Evolutionary conservation across 1,140 invertebrate genomes (phyloP), one percentile per base, ranked within the genome.

Genomic region (Drosophila baimaii): DNA sequence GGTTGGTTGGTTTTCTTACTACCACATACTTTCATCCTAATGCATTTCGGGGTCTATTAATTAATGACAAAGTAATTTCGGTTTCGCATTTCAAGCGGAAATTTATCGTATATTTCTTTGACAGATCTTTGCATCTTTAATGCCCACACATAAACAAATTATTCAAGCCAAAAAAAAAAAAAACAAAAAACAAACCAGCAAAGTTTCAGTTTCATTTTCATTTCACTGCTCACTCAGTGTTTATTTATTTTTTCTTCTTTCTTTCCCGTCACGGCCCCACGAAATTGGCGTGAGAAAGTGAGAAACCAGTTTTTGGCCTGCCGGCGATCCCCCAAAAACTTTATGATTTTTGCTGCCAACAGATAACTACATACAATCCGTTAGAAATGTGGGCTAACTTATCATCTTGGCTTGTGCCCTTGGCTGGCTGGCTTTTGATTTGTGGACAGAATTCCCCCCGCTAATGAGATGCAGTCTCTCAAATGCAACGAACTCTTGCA

Each of bases 271-370:
- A 86, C 64, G 79, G 75, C 57, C 27, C n/a, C 55, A 57, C 39
- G 77, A 74, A 85, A 86, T 82, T 86, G 81, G 79, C 85, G 85
- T 90, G 85, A 90, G 85, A 90, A 90, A 90, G 85, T 82, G 25
- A 25, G 66, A 79, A 90, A 90, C 85, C 85, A 29, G 81, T 90
- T 90, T 84, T 37, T 37, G 25, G 27, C n/a, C 29, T 12, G 10
- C 58, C 35, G 35, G 49, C 19, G 27, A 51, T 31, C 0, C 19
- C 29, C 29, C 13, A 52, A 52, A n/a, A 35, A 52, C 19, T 9
- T 21, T 52, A 35, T 15, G 29, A 52, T 58, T 57, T 52, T 51
- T 17, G 47, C 27, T 68, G 21, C 41, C 21, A 41, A 17, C 25
- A 41, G 35, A 65, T 69, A 44, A 23, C 39, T 68, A 12, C n/a